Evolutionary conservation across 2,888 invertebrate genomes (phyloP).

Genomic region (Cataglyphis cursor): DNA sequence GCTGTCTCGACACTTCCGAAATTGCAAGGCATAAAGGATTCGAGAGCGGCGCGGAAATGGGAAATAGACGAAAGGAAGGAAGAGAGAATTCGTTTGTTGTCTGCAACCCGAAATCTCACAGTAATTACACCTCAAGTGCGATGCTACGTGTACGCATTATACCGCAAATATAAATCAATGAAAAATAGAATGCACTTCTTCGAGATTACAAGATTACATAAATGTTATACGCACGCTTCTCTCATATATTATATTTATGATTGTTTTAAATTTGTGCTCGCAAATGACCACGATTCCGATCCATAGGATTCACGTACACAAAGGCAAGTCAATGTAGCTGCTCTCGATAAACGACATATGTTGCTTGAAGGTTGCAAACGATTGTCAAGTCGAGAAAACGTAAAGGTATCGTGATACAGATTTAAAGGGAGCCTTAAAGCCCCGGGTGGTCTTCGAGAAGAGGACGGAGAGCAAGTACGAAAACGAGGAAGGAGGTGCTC

Average conservation of each 20-base stretch:
- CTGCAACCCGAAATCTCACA: constrained; percentile 43
- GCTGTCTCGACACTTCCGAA: constrained; percentile 86
- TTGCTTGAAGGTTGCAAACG: constrained; percentile 44
- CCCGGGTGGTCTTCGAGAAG: constrained; percentile 58
- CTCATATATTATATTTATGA: neutral
- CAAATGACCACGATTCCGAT: constrained; percentile 10
- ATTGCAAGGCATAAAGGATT: constrained; percentile 83
- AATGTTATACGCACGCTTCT: neutral
- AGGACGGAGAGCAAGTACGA: constrained; percentile 24
- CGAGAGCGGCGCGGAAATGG: constrained; percentile 61
- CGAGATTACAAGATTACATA: neutral
- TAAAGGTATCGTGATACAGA: constrained; percentile 66
- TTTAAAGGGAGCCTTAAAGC: constrained; percentile 62
- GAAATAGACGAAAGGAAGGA: constrained; percentile 57
- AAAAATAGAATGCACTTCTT: neutral
- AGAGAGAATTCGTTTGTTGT: constrained; percentile 52
- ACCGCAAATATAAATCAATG: neutral
- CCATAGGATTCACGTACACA: constrained; percentile 21
- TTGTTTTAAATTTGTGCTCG: neutral
- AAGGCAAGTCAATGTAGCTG: constrained; percentile 7
- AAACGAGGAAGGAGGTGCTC: constrained; percentile 42
- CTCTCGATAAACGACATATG: constrained; percentile 46
- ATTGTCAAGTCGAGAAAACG: constrained; percentile 47
- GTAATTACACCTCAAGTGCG: constrained; percentile 57
- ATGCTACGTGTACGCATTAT: constrained; percentile 17